Base-by-base conservation (phyloP, 1,140 invertebrate genomes). In the Drosophila funebris region DNA sequence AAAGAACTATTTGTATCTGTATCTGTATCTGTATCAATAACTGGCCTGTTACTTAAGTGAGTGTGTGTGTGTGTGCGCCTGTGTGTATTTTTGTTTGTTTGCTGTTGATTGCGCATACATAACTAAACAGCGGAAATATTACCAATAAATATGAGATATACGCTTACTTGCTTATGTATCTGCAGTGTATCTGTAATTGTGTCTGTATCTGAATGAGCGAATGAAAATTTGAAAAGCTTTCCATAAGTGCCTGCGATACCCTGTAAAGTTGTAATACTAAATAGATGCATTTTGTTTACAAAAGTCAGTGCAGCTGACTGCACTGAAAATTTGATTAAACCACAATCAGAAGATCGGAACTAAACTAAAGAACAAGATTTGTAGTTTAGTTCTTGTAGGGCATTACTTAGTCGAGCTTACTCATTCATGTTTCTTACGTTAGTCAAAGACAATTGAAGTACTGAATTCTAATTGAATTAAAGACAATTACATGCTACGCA, bases 391-490 rank as follows among this genome's bases (percentile, higher is more conserved):
- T 29, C 20, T 44, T 43, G 31, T 13, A 43, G 8, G 31, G 31
- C 37, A 14, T 20, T 9, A 22, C 0, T 7, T 8, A 1, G 52
- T 37, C 52, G 16, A 53, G 18, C 11, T 4, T 4, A n/a, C 27
- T 29, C 46, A 5, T n/a, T n/a, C 22, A 27, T 27, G 5, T 16
- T 48, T 50, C 14, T 39, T 46, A 14, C 9, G 54, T 50, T 43
- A 53, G 73, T 58, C 76, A 56, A 74, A 48, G 43, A 64, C 66
- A 83, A 83, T 78, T 78, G 72, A 83, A 68, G 80, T 61, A 37
- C 50, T 37, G 39, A 29, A 31, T 58, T 62, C 66, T 84, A 84
- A 84, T 84, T 84, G 67, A 84, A 84, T 84, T 84, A 84, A 84
- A 84, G 72, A 73, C 81, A 84, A 84, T 84, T 85, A 62, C 63